A percentile compares a stretch with the other conserved stretches of the same genome.
phyloP scores from a whole-genome alignment of 2,888 invertebrate genomes.

The Melitaea athalia region DNA sequence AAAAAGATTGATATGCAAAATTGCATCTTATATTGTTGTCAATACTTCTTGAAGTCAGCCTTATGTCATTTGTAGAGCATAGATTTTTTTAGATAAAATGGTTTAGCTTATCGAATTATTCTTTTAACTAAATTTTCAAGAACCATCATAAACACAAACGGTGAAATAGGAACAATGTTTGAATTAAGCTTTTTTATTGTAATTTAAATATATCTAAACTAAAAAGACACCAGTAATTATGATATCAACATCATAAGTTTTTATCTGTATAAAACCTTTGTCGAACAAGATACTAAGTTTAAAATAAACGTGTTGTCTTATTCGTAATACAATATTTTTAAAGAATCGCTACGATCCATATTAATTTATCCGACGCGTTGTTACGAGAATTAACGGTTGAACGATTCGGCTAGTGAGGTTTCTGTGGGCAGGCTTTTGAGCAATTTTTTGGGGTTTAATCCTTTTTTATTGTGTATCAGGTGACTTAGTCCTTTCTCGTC shows the following conservation, averaged over 20 bases:
- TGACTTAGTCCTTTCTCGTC: conserved; percentile 34
- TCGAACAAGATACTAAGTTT: neutral
- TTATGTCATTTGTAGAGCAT: too few species aligned
- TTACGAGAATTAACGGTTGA: conserved; percentile 42
- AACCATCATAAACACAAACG: too few species aligned
- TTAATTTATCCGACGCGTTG: conserved; percentile 37
- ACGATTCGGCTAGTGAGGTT: conserved; percentile 44
- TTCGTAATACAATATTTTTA: conserved; percentile 25
- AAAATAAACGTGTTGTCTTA: neutral
- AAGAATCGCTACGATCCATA: conserved; percentile 15
- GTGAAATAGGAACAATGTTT: too few species aligned
- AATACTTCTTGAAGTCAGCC: too few species aligned
- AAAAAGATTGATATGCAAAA: too few species aligned
- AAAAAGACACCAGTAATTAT: neutral
- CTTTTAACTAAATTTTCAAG: too few species aligned
- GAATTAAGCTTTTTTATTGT: too few species aligned
- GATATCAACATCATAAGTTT: neutral
- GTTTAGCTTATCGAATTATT: too few species aligned
- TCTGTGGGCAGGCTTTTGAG: conserved; percentile 41
- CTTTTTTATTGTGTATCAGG: conserved; percentile 33
- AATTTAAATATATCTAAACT: neutral
- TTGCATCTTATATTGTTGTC: too few species aligned
- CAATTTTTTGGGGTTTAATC: conserved; percentile 35
- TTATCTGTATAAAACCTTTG: neutral
- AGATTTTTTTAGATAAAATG: too few species aligned